Percentiles rank a stretch among this genome's conserved stretches.
Conservation (phyloP, 2,797 vertebrate genomes). For the Sebastes taczanowskii region DNA sequence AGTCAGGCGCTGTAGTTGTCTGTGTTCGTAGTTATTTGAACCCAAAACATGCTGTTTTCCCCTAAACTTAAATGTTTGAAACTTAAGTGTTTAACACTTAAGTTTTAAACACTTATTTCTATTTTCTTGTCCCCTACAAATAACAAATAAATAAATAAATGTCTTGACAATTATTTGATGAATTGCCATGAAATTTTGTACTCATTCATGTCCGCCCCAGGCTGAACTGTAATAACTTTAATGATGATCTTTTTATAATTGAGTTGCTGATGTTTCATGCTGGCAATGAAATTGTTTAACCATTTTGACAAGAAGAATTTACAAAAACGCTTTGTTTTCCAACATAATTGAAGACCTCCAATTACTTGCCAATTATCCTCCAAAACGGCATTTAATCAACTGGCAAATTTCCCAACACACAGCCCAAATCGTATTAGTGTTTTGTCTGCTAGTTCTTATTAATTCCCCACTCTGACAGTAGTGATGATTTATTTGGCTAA, state of each 20-base stretch:
- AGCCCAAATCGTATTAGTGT: not conserved
- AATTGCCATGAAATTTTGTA: not conserved
- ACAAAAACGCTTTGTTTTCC: not conserved
- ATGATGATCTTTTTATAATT: not conserved
- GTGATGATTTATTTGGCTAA: not conserved
- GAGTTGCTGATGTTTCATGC: not conserved
- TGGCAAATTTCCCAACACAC: not conserved
- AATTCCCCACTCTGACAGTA: not conserved
- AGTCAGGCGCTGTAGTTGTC: too few species aligned
- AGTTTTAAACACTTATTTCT: not conserved
- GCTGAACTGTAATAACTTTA: not conserved
- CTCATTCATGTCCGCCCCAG: not conserved
- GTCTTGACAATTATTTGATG: not conserved
- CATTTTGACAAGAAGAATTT: not conserved
- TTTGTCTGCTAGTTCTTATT: not conserved
- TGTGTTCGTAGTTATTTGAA: too few species aligned
- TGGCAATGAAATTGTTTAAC: not conserved
- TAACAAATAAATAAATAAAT: not conserved
- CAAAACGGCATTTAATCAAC: conserved; percentile 5
- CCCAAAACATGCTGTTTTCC: too few species aligned
- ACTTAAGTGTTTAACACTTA: too few species aligned
- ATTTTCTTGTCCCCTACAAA: not conserved
- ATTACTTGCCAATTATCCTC: not conserved
- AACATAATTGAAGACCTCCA: not conserved
- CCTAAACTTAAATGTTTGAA: too few species aligned